Base-by-base conservation (phyloP, 2,113 vertebrate species). In the Ornithorhynchus anatinus region DNA sequence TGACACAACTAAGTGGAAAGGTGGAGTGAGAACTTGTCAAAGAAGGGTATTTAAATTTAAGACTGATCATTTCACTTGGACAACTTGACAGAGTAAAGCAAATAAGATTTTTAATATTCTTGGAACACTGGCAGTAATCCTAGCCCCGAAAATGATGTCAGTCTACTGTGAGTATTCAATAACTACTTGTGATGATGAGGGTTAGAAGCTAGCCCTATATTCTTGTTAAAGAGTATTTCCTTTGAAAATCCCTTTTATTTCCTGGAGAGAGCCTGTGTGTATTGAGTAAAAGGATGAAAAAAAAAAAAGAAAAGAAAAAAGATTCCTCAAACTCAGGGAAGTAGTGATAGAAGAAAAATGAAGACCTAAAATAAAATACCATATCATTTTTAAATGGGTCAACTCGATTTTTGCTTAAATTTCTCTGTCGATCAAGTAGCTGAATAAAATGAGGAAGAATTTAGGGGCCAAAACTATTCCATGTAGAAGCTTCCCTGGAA, bases 1-100 rank as follows among this genome's bases (percentile, higher is more conserved):
- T 91, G 92, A 90, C 92, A 91, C 89, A 72, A 29, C n/a, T 92
- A 92, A 93, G 90, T 74, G 84, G 61, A 83, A 66, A 43, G 50
- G n/a, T 6, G 40, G 65, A 71, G 36, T 50, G 61, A 36, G 7
- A 8, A 10, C 54, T 79, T 53, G 72, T 43, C 14, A 8, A 13
- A 15, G 8, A 47, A 29, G 25, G 19, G 8, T 19, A 17, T 31
- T 23, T 50, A 50, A 17, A 17, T 2, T 50, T 50, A 29, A 50
- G 31, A 29, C 47, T 10, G 31, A 50, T 29, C 25, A 27, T 19
- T 8, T 16, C 19, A 17, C 25, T 23, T 27, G 15, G 25, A 15
- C 9, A n/a, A 27, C n/a, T 25, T 47, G 22, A 14, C 37, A 22
- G 29, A 47, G 33, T 10, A 33, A 39, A 12, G 1, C 17, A 13